Conservation (phyloP, 2,113 vertebrate species). For the Pan troglodytes region NHGRI_mPanTro3-v2.1_pri NC_072402.2:96810501-96811000, state of each 20-base stretch:
- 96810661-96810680: slow-evolving; percentile 36
- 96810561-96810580: slow-evolving; percentile 49
- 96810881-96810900: background rate
- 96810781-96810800: slow-evolving; percentile 9
- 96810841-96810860: background rate
- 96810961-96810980: too few relatives aligned
- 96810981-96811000: too few relatives aligned
- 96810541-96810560: slow-evolving; percentile 43
- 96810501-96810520: slow-evolving; percentile 60
- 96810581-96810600: slow-evolving; percentile 47
- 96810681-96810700: background rate
- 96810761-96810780: slow-evolving; percentile 20
- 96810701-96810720: background rate
- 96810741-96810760: slow-evolving; percentile 7
- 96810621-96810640: background rate
- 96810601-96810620: background rate
- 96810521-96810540: slow-evolving; percentile 57
- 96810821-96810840: background rate
- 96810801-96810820: slow-evolving; percentile 47
- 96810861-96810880: background rate
- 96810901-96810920: too few relatives aligned
- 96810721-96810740: slow-evolving; percentile 6
- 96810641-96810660: slow-evolving; percentile 16
- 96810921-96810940: too few relatives aligned
- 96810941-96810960: too few relatives aligned